These are phyloP conservation scores for Aelia acuminata DNA, from an alignment of 2,888 invertebrate species.

Conservation along the genomic window DNA sequence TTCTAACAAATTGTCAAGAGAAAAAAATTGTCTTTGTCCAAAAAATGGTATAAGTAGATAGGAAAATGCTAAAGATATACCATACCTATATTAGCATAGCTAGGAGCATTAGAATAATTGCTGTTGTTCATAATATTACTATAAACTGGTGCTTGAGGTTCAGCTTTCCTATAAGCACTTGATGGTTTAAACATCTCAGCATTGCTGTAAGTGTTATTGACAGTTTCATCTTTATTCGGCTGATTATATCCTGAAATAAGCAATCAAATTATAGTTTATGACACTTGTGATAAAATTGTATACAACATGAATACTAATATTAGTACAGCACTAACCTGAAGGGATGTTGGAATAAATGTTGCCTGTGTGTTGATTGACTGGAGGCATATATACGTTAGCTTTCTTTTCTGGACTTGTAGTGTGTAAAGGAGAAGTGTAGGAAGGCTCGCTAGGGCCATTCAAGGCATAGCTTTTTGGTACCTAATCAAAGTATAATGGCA, in stretches of 20 bases:
- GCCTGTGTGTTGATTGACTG: slow-evolving; percentile 54
- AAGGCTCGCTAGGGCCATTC: slow-evolving; percentile 80
- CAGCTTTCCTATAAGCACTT: slow-evolving; percentile 64
- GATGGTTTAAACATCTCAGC: slow-evolving; percentile 67
- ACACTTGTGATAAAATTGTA: fast-evolving
- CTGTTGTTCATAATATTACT: slow-evolving; percentile 65
- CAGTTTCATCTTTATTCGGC: slow-evolving; percentile 33
- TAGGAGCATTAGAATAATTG: slow-evolving; percentile 66
- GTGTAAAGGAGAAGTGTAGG: slow-evolving; percentile 80
- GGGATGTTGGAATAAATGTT: slow-evolving; percentile 70
- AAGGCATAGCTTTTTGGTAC: slow-evolving; percentile 84
- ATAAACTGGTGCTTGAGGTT: slow-evolving; percentile 65
- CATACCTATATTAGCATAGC: slow-evolving; percentile 65
- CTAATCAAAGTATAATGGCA: slow-evolving; percentile 69
- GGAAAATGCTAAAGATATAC: background rate
- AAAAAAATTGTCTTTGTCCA: background rate
- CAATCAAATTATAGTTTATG: background rate
- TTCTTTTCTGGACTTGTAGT: slow-evolving; percentile 68
- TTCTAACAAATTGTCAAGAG: no score
- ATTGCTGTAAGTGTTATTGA: slow-evolving; percentile 74
- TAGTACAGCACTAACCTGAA: background rate
- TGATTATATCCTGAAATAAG: slow-evolving; percentile 25
- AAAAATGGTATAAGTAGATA: background rate
- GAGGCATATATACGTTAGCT: slow-evolving; percentile 60
- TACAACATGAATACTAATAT: background rate